Base-by-base conservation (phyloP, 2,113 vertebrate species). In the Takifugu flavidus region DNA sequence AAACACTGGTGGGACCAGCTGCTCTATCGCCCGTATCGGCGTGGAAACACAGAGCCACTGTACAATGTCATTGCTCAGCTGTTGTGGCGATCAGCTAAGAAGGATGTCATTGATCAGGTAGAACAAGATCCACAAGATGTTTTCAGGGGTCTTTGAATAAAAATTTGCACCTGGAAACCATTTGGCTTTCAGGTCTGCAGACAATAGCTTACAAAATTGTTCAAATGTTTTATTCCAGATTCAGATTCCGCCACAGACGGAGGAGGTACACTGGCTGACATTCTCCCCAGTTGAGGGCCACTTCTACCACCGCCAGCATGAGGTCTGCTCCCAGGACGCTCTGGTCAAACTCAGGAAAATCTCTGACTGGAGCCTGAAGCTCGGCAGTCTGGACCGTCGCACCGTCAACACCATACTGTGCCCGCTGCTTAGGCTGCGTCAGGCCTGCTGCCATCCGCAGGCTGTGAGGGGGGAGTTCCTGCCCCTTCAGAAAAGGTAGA, bases 361-460 rank as follows among this genome's bases (percentile, higher is more conserved):
- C 87, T 94, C 95, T 0, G 97, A 99, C 88, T 99, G 97, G 97
- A 93, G 92, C 45, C 89, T 98, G 50, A 96, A 94, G 71, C 93
- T 99, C 5, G 95, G 96, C 71, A 96, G 93, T 79, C 89, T 99
- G 11, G 96, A 99, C 88, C 88, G 97, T 20, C 93, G 96, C 61
- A 98, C 95, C 0, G 95, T 99, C 64, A 90, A 90, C 82, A 95
- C 93, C 77, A 96, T 98, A 84, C 84, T 99, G 0, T 95, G 92
- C 65, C 97, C 97, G 1, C 83, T 99, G 81, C 88, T 99, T 52
- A 87, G 97, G 45, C 92, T 99, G 52, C 91, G 97, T 1, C 97
- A 99, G 89, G 97, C 97, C 79, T 99, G 97, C 89, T 99, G 97
- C 87, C 97, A 99, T 60, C 97, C 97, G 0, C 97, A 99, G 90